Percentiles rank a stretch among this genome's conserved stretches.
phyloP scores from a whole-genome alignment of 2,888 invertebrate species.

The Hirtodrosophila cameraria region DNA sequence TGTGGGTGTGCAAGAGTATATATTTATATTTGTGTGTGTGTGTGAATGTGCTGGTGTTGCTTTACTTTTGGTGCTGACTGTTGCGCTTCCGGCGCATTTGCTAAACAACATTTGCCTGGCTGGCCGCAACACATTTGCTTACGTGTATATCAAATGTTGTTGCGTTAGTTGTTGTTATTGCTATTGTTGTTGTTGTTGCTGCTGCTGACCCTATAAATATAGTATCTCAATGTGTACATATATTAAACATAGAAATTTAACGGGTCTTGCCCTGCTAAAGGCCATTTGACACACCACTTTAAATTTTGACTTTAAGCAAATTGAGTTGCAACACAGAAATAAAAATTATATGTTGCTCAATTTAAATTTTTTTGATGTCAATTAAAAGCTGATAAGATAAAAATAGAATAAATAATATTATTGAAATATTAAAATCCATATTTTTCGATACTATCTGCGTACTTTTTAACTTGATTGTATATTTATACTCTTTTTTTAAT shows the following conservation, averaged over 20 bases:
- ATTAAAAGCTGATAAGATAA: no score
- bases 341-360: no score
- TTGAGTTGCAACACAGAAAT: no score
- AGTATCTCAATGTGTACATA: not conserved
- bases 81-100: slow-evolving; percentile 57
- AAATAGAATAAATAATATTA: no score
- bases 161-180: slow-evolving; percentile 5
- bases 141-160: slow-evolving; percentile 12
- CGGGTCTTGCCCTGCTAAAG: slow-evolving; percentile 17
- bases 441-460: no score
- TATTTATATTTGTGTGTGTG: slow-evolving; percentile 3
- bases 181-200: slow-evolving; percentile 10
- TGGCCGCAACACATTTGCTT: slow-evolving; percentile 42
- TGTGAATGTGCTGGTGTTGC: slow-evolving; percentile 23
- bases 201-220: slow-evolving; percentile 23
- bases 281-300: slow-evolving; percentile 27
- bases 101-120: slow-evolving; percentile 41
- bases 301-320: slow-evolving; percentile 2
- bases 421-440: no score
- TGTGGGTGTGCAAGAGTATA: not conserved
- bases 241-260: slow-evolving; percentile 18
- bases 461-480: no score
- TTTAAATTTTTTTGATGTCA: no score
- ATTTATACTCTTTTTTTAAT: no score
- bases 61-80: slow-evolving; percentile 51